phyloP scores from a whole-genome alignment of 2,888 invertebrate species.

The Cheilosia grossa region DNA sequence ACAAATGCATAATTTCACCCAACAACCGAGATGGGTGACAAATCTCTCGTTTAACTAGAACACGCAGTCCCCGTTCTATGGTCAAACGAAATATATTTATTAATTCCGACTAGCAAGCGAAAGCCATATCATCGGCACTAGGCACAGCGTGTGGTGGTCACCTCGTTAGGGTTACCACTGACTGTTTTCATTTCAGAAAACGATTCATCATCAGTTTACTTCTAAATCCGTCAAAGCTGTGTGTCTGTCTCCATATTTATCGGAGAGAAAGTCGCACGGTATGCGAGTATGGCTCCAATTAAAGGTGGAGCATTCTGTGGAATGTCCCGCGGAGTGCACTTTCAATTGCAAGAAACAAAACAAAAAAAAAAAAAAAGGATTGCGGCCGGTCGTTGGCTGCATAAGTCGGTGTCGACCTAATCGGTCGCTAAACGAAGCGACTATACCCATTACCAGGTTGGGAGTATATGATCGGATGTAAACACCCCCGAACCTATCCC shows the following conservation, averaged over 20 bases:
- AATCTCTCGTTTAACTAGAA: slow-evolving; percentile 38
- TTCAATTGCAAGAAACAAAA: slow-evolving; percentile 28
- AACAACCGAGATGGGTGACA: background rate
- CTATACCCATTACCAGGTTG: slow-evolving; percentile 58
- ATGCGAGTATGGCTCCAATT: slow-evolving; percentile 40
- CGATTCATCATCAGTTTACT: slow-evolving; percentile 64
- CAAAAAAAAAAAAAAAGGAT: slow-evolving; percentile 31
- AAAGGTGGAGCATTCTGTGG: slow-evolving; percentile 55
- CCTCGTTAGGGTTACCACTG: slow-evolving; percentile 42
- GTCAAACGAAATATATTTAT: slow-evolving; percentile 28
- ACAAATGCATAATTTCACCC: slow-evolving; percentile 26
- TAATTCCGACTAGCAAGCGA: slow-evolving; percentile 37
- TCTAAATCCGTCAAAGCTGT: slow-evolving; percentile 57
- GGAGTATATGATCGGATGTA: slow-evolving; percentile 50
- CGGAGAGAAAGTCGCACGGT: slow-evolving; percentile 57
- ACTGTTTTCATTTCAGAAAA: slow-evolving; percentile 38
- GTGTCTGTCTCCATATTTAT: background rate
- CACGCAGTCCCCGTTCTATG: slow-evolving; percentile 15
- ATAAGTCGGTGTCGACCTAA: slow-evolving; percentile 24
- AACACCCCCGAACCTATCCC: slow-evolving; percentile 49
- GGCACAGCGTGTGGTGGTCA: slow-evolving; percentile 35
- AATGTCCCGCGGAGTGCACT: slow-evolving; percentile 61
- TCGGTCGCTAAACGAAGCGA: slow-evolving; percentile 57
- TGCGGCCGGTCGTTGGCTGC: slow-evolving; percentile 27
- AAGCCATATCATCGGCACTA: slow-evolving; percentile 29